Evolutionary conservation across 1,140 invertebrate genomes (phyloP).

Genomic region (Apis mellifera): DNA sequence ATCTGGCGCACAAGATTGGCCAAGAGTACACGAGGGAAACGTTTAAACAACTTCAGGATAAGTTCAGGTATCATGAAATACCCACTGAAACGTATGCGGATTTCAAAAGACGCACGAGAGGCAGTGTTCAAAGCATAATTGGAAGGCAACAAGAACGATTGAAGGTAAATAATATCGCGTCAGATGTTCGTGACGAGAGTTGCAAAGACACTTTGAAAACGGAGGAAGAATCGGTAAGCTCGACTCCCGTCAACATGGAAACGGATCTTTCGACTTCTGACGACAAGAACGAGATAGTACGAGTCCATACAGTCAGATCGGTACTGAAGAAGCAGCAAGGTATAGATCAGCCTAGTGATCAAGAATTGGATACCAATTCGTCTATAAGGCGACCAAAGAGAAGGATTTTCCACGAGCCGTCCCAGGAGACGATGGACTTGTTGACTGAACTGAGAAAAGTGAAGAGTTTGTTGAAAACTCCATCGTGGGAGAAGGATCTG

Average conservation of each 20-base stretch:
- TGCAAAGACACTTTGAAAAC: neutral
- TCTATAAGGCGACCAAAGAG: conserved; percentile 65
- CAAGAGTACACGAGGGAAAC: conserved; percentile 63
- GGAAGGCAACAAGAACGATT: conserved; percentile 42
- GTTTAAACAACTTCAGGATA: conserved; percentile 74
- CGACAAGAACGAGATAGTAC: neutral
- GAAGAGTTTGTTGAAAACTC: conserved; percentile 75
- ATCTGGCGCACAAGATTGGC: neutral
- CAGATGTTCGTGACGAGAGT: neutral
- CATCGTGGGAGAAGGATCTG: conserved; percentile 72
- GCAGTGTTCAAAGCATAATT: conserved; percentile 33
- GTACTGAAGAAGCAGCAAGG: conserved; percentile 75
- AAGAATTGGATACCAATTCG: conserved; percentile 67
- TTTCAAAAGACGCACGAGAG: conserved; percentile 73
- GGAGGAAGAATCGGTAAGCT: neutral
- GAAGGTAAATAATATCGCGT: conserved; percentile 4
- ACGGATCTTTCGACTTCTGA: neutral
- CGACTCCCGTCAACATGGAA: neutral
- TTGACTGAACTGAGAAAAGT: conserved; percentile 76
- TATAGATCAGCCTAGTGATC: conserved; percentile 73
- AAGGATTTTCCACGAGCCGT: conserved; percentile 75
- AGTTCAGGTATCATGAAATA: conserved; percentile 73
- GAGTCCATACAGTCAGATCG: conserved; percentile 67
- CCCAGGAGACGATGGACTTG: conserved; percentile 78
- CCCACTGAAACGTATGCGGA: conserved; percentile 75